Conservation (phyloP, 2,113 vertebrate genomes). For the Malurus cyaneus region DNA sequence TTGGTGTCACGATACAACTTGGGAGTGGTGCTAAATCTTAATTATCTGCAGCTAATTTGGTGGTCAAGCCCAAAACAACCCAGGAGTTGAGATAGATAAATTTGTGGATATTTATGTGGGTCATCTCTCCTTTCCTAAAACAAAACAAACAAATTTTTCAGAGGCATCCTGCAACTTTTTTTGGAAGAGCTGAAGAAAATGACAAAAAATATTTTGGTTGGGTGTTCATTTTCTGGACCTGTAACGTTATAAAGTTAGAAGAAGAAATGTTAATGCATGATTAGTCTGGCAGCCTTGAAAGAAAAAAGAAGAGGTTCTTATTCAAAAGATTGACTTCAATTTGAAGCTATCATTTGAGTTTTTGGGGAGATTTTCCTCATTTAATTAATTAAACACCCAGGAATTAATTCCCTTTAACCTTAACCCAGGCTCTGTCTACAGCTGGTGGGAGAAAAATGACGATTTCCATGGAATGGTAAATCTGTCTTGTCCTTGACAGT, state of each 20-base stretch:
- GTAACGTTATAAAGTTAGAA: background rate
- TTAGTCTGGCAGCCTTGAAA: background rate
- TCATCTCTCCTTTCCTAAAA: background rate
- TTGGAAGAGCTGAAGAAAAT: background rate
- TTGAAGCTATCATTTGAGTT: background rate
- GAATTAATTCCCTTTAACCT: background rate
- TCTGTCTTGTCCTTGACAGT: background rate
- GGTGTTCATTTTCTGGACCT: background rate
- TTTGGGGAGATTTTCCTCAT: background rate
- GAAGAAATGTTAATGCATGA: background rate
- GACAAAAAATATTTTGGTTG: background rate
- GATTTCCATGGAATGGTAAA: background rate
- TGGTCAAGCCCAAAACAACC: background rate
- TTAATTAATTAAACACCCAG: background rate
- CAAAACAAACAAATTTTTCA: background rate
- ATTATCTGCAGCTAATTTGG: slow-evolving; percentile 3
- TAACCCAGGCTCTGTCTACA: background rate
- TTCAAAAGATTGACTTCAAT: background rate
- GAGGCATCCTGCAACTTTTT: background rate
- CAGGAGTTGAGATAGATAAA: background rate
- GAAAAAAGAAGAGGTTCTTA: background rate
- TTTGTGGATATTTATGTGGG: background rate
- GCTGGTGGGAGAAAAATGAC: background rate
- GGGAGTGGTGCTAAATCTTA: slow-evolving; percentile 8
- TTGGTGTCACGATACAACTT: background rate